Evolutionary conservation across 1,140 invertebrate genomes (phyloP).

Genomic region (Papilio machaon): DNA sequence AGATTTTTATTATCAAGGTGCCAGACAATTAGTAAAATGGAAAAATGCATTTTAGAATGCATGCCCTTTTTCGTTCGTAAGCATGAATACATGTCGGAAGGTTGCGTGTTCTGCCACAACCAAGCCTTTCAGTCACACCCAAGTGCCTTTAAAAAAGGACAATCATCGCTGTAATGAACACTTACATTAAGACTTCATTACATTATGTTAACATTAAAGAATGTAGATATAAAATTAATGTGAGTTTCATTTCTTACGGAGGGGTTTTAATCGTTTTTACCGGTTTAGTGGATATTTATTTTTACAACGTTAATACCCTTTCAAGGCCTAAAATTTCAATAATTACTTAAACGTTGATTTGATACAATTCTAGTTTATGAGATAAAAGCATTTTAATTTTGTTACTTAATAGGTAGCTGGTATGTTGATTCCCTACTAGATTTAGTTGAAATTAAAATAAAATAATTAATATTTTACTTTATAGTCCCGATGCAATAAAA

Average conservation of each 20-base stretch:
- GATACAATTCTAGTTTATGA: not conserved
- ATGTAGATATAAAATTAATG: not conserved
- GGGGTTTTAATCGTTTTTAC: not conserved
- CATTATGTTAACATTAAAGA: slow-evolving; percentile 24
- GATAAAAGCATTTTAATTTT: not conserved
- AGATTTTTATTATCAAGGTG: not conserved
- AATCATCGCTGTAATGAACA: slow-evolving; percentile 46
- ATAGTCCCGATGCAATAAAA: not conserved
- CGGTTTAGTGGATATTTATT: not conserved
- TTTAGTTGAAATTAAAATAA: not conserved
- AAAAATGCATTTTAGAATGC: slow-evolving; percentile 20
- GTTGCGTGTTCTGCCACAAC: slow-evolving; percentile 49
- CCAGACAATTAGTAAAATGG: not conserved
- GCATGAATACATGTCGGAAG: slow-evolving; percentile 28
- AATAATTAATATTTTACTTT: slow-evolving; percentile 5
- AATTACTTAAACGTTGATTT: not conserved
- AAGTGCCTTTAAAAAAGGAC: slow-evolving; percentile 41
- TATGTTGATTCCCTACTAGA: slow-evolving; percentile 6
- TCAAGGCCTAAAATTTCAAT: not conserved
- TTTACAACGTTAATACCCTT: not conserved
- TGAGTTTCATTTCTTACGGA: not conserved
- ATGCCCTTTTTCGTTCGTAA: slow-evolving; percentile 32
- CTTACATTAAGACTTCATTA: slow-evolving; percentile 41
- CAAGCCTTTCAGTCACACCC: slow-evolving; percentile 55
- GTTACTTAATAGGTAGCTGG: not conserved